phyloP scores from a whole-genome alignment of 2,113 vertebrate species.

The Willisornis vidua region DNA sequence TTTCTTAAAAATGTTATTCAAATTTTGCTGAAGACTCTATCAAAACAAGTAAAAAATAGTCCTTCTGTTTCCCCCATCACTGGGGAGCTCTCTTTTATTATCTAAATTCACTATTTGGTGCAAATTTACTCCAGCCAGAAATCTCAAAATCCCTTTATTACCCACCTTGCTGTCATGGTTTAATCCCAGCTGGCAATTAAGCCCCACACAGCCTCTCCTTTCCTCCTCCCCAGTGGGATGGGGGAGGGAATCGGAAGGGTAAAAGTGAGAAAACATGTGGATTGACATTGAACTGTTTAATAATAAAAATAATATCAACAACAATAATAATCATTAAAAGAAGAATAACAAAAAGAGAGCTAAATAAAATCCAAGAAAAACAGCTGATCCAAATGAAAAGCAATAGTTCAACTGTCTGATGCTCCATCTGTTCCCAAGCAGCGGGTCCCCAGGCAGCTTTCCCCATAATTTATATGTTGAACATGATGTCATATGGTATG shows the following conservation, averaged over 20 bases:
- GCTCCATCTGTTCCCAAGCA: neutral
- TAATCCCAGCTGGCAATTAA: neutral
- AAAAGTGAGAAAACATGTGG: neutral
- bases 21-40: neutral
- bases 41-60: neutral
- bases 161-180: neutral
- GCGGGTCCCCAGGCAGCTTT: neutral
- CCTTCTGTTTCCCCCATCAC: neutral
- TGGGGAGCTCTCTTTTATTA: neutral
- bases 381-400: neutral
- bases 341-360: neutral
- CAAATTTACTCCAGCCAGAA: neutral
- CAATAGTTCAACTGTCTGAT: neutral
- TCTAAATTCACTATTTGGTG: neutral
- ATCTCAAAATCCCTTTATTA: neutral
- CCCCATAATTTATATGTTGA: neutral
- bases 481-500: no score
- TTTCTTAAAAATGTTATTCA: neutral
- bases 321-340: neutral
- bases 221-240: neutral
- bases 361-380: neutral
- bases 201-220: neutral
- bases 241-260: rapidly evolving
- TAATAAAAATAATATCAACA: neutral
- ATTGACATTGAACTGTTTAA: neutral